A percentile compares a stretch with the other conserved stretches of the same genome.
Evolutionary conservation across 2,797 vertebrate species (phyloP).

Genomic region (Enteromius unitaeniatus): DNA sequence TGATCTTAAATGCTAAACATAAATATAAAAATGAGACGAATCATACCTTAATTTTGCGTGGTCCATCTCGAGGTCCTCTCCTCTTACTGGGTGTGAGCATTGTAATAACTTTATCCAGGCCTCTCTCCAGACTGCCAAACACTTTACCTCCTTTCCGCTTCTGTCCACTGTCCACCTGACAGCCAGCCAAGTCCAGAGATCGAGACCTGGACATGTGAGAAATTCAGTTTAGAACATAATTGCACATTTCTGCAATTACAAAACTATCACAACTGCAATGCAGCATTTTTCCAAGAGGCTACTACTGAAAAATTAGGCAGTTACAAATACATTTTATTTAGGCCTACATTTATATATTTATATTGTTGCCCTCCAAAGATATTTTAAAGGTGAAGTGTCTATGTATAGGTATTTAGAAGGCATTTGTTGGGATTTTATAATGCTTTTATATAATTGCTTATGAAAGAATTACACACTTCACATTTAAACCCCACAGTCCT

Average conservation of each 20-base stretch:
- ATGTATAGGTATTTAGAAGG: not conserved
- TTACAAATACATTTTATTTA: not conserved
- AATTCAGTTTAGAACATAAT: slow-evolving; percentile 1
- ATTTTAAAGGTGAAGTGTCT: not conserved
- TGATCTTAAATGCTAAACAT: not conserved
- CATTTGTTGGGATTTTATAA: not conserved
- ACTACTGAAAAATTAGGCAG: not conserved
- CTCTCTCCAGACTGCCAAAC: slow-evolving; percentile 91
- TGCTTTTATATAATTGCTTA: not conserved
- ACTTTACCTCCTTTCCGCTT: slow-evolving; percentile 88
- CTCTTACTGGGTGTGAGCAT: slow-evolving; percentile 92
- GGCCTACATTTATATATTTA: too few relatives aligned
- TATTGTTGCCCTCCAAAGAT: not conserved
- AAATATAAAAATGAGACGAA: not conserved
- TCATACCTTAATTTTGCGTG: slow-evolving; percentile 87
- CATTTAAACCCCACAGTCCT: not conserved
- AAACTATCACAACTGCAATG: not conserved
- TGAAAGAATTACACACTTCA: not conserved
- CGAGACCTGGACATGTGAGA: slow-evolving; percentile 77
- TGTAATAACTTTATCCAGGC: slow-evolving; percentile 94
- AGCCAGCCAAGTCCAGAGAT: slow-evolving; percentile 84
- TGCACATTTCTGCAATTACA: not conserved
- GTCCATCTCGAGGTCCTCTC: slow-evolving; percentile 79
- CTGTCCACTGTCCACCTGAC: slow-evolving; percentile 82
- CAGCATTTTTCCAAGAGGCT: not conserved